Base-by-base conservation (phyloP, 2,888 invertebrate species). In the Pseudeuparius sepicola region DNA sequence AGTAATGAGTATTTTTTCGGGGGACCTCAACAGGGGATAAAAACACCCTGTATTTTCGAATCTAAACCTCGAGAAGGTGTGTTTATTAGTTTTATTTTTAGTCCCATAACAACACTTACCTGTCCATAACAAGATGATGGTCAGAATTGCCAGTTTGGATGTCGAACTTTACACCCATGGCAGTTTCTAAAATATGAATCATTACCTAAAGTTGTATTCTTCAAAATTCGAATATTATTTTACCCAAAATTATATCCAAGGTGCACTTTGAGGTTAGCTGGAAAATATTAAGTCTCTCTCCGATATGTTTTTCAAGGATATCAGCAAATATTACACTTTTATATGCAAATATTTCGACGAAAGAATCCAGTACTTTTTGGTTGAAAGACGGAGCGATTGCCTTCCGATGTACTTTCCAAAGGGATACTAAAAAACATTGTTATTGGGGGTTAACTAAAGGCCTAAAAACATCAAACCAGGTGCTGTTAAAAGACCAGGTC, bases 341-440 rank as follows among this genome's bases (percentile, higher is more conserved):
- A 41, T 71, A 66, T 13, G 68, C 68, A 51, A 78, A 76, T 4
- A 75, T 65, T 3, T 67, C 65, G 5, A 76, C 61, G 48, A 73
- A 78, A 24, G 71, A 67, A 37, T 75, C 69, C 17, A 78, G 55
- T 38, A 74, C 66, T 37, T 68, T 68, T 51, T 71, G 74, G 51
- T 75, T 72, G 52, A 79, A 78, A 10, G 76, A 67, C 1, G 77
- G 75, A 10, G 73, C 65, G 3, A 79, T 60, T 20, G 73, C 52
- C 45, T 70, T 70, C 3, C 78, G 60, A 36, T 77, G 66, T 1
- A 53, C 47, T 45, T 66, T 67, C 78, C 78, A 78, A 50, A 71
- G 64, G 0, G 60, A 56, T 26, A 71, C 77, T 65, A 56, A 47
- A 39, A 42, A 36, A 14, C 14, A 7, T 12, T 12, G 13, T 12